Conservation (phyloP, 2,113 vertebrate genomes). For the Cyanistes caeruleus region DNA sequence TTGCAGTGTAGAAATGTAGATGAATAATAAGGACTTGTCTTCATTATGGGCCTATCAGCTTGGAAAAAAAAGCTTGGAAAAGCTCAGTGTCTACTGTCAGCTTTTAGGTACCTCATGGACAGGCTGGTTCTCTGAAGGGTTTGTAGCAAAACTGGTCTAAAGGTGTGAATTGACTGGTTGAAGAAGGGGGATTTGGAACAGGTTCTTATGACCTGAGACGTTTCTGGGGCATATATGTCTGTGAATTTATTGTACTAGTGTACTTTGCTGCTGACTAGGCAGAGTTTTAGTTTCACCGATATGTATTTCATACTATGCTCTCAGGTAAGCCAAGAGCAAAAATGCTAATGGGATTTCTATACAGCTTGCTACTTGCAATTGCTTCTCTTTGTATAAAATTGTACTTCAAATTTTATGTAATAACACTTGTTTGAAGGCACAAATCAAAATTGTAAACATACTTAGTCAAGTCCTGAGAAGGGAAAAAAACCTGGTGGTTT, state of each 20-base stretch:
- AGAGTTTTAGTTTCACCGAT: neutral
- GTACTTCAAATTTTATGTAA: neutral
- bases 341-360: neutral
- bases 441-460: neutral
- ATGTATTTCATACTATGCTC: neutral
- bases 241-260: neutral
- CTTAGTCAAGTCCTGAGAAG: neutral
- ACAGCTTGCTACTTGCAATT: neutral
- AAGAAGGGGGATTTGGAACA: neutral
- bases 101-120: neutral
- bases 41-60: neutral
- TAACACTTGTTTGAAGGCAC: neutral
- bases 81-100: accelerated
- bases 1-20: neutral
- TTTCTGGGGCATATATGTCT: neutral
- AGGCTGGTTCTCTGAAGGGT: neutral
- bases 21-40: neutral
- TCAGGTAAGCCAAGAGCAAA: neutral
- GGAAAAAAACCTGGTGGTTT: neutral
- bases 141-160: neutral
- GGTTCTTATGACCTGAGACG: neutral
- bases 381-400: neutral
- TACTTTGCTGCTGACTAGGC: neutral
- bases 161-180: neutral
- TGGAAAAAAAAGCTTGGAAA: neutral